Base-by-base conservation (phyloP, 2,888 invertebrate species). In the Auanema sp. region DNA sequence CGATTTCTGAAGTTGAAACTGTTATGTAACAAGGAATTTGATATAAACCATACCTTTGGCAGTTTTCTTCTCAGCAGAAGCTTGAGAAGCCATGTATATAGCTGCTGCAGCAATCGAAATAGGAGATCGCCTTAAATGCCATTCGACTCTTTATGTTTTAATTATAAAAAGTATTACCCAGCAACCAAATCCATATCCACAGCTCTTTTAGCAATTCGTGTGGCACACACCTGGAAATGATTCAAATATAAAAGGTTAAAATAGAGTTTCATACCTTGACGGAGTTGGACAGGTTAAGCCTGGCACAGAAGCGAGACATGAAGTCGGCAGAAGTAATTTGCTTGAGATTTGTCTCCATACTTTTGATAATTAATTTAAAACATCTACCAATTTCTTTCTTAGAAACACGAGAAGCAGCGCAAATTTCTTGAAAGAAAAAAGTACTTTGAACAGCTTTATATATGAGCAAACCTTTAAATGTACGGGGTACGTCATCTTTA, bases 61-160 rank as follows among this genome's bases (percentile, higher is more conserved):
- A 71, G 92, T 92, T 78, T 92, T 90, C 84, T 96, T 92, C 78
- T 92, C 92, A 0, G 93, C 93, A 0, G 95, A 93, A 81, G 90
- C 91, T 86, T 94, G 96, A 14, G 95, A 95, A 1, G 98, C 97
- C 97, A 98, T 97, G 83, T 97, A 98, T 82, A 98, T 99, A 59
- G 98, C 96, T 54, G 98, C 97, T 8, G 98, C 98, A 0, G 98
- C 95, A 0, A 98, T 95, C 0, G 97, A 97, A 72, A 98, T 96
- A 0, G 98, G 98, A 62, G 96, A 96, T 80, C 97, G 89, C 6
- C 87, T 87, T 78, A 40, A 84, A 75, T 21, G 24, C 5, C 8
- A 18, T 8, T 18, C 24, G 12, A 11, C 12, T 50, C 51, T n/a
- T 16, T n/a, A 50, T 50, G 12, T 52, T 23, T 52, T 21, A 47